Base-by-base conservation (phyloP, 2,888 invertebrate genomes). In the Andrena haemorrhoa region DNA sequence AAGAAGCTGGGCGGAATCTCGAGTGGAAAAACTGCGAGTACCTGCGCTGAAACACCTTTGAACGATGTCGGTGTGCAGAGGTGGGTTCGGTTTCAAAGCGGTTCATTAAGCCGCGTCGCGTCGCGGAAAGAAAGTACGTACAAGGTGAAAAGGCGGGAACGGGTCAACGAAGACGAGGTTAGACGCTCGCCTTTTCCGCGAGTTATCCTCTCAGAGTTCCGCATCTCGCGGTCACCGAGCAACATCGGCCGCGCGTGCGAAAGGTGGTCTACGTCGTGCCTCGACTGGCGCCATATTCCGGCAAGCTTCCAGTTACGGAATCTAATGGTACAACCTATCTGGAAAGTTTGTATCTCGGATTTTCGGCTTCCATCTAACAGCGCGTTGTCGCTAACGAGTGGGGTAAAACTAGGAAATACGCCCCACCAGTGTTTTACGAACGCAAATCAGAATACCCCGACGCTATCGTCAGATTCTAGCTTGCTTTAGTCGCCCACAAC, bases 261-360 rank as follows among this genome's bases (percentile, higher is more conserved):
- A 91, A 90, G 85, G 87, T 86, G 86, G 86, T 89, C 86, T 87
- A 85, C 83, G 75, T 76, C 75, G 83, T 85, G 79, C 79, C 84
- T 76, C 79, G 84, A 78, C 83, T 69, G 81, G 79, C 85, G 89
- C 88, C 87, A 87, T 91, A 90, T 86, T 78, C 88, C 84, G 81
- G 79, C 89, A 86, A 88, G 88, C 90, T 91, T 90, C 90, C 89
- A 90, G 91, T 89, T 90, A 90, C 79, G 88, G 90, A 83, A 83
- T 72, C 84, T 78, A 82, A 83, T 79, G 79, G 84, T 88, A 89
- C 86, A 85, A 82, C 83, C 85, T 75, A 77, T 78, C 83, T 86
- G 84, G 85, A 89, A 88, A 89, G 83, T 89, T 75, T 31, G 53
- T 58, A n/a, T 5, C 60, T 4, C n/a, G 53, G 70, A 64, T 72